Evolutionary conservation across 2,888 invertebrate genomes (phyloP), one percentile per base, ranked within the genome.

Genomic region (Augochlorella aurata): DNA sequence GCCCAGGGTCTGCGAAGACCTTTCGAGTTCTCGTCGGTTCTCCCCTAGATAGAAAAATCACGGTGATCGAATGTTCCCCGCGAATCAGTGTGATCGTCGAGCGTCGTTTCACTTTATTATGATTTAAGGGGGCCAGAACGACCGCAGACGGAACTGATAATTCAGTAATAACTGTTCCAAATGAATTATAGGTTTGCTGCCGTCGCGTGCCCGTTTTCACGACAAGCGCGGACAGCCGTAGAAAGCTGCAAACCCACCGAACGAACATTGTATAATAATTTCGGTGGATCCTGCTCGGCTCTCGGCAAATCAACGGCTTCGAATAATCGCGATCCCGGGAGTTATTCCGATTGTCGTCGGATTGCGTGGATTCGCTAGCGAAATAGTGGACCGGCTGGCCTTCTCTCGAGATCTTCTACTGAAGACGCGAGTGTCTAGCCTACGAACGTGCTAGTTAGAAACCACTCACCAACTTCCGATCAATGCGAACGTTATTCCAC

Each of bases 341-440:
- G 16, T 14, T 2, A 16, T 58, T 18, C 44, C 65, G 44, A 44
- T n/a, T 7, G 5, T 7, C 44, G 61, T 4, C 5, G 44, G 10
- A 1, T 9, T 49, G 0, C 4, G n/a, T 18, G 12, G n/a, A 10
- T n/a, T n/a, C n/a, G n/a, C 44, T 44, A 65, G 65, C 44, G 65
- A 38, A 65, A 65, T 44, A 44, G n/a, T n/a, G 61, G 24, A 3
- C 21, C 29, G 84, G 58, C 84, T 73, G 84, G 73, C 83, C 74
- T 68, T 77, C 74, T 61, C 68, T 77, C 50, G 83, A 84, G 49
- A 61, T 68, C 44, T 74, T 77, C 84, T 38, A 84, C 83, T 82
- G 73, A n/a, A 24, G 47, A 24, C 61, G 61, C 61, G 7, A 24
- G 45, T 10, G 47, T 54, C 58, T 77, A 75, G 54, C 38, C 38